phyloP scores from a whole-genome alignment of 2,797 vertebrate species.

The Pitangus sulphuratus region DNA sequence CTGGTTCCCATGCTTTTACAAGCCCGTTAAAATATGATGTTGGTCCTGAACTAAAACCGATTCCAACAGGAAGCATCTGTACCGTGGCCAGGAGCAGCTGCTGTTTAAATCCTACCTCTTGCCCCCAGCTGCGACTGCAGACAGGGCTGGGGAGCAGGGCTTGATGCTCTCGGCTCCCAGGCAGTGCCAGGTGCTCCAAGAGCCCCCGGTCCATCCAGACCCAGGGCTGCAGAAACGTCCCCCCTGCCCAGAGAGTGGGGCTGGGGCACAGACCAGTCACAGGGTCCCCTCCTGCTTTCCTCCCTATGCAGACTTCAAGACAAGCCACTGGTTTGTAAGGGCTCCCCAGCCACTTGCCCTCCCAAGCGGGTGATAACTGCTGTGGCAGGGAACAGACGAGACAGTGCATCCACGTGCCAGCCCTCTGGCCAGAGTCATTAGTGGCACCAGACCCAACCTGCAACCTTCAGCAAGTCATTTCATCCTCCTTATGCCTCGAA shows the following conservation, averaged over 20 bases:
- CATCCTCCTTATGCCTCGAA: not conserved
- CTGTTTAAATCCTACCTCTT: not conserved
- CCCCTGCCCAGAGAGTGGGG: not conserved
- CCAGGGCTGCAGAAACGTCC: rapidly evolving
- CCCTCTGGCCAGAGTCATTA: not conserved
- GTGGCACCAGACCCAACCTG: not conserved
- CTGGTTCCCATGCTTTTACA: not conserved
- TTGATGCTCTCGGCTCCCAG: not conserved
- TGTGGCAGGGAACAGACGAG: not conserved
- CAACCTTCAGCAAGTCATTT: not conserved
- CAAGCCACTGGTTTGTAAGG: not conserved
- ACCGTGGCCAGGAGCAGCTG: not conserved
- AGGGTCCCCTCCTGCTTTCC: not conserved
- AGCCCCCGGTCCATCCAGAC: not conserved
- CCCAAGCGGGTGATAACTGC: rapidly evolving
- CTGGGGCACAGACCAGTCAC: not conserved
- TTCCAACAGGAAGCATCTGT: not conserved
- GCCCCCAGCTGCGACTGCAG: not conserved
- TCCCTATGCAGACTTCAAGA: not conserved
- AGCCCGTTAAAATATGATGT: not conserved
- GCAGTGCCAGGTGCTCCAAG: not conserved
- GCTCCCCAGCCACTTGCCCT: not conserved
- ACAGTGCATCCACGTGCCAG: rapidly evolving
- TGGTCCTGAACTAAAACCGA: not conserved
- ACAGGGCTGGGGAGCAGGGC: rapidly evolving